Evolutionary conservation across 2,888 invertebrate genomes (phyloP).

Genomic region (Syrphus vitripennis): DNA sequence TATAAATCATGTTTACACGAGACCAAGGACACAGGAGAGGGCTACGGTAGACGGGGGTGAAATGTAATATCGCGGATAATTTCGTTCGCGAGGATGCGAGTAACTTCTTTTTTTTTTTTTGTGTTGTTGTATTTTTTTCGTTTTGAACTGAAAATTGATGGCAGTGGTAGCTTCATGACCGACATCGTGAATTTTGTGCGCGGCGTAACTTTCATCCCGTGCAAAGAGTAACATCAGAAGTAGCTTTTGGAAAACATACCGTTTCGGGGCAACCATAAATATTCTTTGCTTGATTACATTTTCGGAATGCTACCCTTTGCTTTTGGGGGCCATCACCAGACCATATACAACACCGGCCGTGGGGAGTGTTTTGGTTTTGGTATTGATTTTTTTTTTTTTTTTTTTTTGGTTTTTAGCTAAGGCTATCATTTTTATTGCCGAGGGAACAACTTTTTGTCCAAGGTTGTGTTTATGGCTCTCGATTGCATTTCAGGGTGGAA

Average conservation of each 20-base stretch:
- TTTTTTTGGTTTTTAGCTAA: slow-evolving; percentile 11
- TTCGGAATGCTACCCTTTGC: slow-evolving; percentile 54
- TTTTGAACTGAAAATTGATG: slow-evolving; percentile 41
- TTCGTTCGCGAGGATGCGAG: slow-evolving; percentile 43
- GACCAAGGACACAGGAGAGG: neutral
- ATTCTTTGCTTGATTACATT: slow-evolving; percentile 61
- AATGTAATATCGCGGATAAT: slow-evolving; percentile 71
- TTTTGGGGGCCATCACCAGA: neutral
- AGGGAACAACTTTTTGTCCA: slow-evolving; percentile 1
- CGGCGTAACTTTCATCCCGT: slow-evolving; percentile 51
- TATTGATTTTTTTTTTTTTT: slow-evolving; percentile 2
- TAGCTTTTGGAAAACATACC: slow-evolving; percentile 45
- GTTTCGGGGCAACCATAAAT: slow-evolving; percentile 61
- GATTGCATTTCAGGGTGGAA: neutral
- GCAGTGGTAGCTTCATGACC: slow-evolving; percentile 63
- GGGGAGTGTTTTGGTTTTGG: neutral
- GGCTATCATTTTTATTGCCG: slow-evolving; percentile 32
- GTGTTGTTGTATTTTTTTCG: no score
- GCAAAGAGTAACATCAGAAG: slow-evolving; percentile 17
- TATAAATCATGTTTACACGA: slow-evolving; percentile 71
- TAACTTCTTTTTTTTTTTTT: neutral
- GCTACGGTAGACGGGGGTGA: slow-evolving; percentile 1
- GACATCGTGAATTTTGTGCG: slow-evolving; percentile 41
- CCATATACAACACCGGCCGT: neutral
- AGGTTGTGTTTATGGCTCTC: slow-evolving; percentile 1